Base-by-base conservation (phyloP, 2,113 vertebrate genomes). In the Crotalus tigris region DNA sequence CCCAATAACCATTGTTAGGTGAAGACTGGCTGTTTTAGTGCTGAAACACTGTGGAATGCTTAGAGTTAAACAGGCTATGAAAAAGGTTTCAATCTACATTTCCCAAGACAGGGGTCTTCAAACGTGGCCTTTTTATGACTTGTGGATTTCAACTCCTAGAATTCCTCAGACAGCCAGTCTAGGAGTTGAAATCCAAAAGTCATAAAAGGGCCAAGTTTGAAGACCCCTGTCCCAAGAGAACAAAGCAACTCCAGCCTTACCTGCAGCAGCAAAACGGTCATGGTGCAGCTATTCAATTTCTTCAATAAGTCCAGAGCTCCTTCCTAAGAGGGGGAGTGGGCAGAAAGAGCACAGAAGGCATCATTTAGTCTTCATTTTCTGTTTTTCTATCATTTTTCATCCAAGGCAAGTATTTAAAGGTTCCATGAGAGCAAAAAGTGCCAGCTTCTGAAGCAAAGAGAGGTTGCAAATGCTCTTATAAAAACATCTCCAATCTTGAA, bases 231-330 rank as follows among this genome's bases (percentile, higher is more conserved):
- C 49, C 49, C 8, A 81, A 39, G 75, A 81, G 33, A 44, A 44
- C 17, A 21, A 39, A 81, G 7, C 26, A 8, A 1, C 6, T 6
- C 0, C 26, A 64, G 44, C 61, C 94, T 51, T 97, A 99, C 99
- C 99, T 99, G 99, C 61, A 99, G 98, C 92, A 99, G 98, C 95
- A 98, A 98, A 92, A 99, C 98, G 54, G 98, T 99, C 98, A 99
- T 99, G 88, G 98, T 98, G 96, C 98, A 98, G 94, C 96, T 53
- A 17, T 98, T 97, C 85, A 99, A 97, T 93, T 99, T 98, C 95
- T 98, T 98, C 96, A 99, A 97, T 93, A 99, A 97, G 96, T 99
- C 99, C 89, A 99, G 95, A 0, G 98, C 98, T 2, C 98, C 98
- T 51, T 99, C 99, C 99, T 99, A 96, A 21, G 91, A 1, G 88